Percentiles rank a stretch among this genome's conserved stretches.
phyloP scores from a whole-genome alignment of 2,113 vertebrate species.

The Todiramphus chloris region DNA sequence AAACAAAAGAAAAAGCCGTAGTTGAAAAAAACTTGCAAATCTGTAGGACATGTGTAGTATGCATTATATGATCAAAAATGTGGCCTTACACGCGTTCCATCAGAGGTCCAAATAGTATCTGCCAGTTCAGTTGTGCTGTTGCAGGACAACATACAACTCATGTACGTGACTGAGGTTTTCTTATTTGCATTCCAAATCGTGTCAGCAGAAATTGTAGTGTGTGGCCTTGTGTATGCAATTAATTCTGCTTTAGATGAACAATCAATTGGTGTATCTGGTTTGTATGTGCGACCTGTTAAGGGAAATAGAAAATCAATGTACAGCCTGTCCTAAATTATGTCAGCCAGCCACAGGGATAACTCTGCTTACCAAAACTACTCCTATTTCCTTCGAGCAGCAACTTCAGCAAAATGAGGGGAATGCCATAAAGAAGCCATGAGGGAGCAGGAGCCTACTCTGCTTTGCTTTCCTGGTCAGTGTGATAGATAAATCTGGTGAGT shows the following conservation, averaged over 20 bases:
- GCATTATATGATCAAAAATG: neutral
- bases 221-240: neutral
- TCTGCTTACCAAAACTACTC: neutral
- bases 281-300: neutral
- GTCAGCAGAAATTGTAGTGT: neutral
- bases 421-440: neutral
- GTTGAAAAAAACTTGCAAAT: neutral
- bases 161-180: neutral
- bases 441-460: neutral
- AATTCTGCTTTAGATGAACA: slow-evolving; percentile 6
- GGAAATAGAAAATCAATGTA: neutral
- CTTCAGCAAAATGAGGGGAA: neutral
- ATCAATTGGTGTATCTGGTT: neutral
- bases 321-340: neutral
- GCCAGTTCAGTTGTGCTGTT: neutral
- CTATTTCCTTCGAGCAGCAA: neutral
- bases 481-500: neutral
- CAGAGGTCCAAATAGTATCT: neutral
- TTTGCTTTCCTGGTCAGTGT: neutral
- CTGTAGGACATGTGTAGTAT: neutral
- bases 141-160: no score
- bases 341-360: neutral
- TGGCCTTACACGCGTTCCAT: neutral
- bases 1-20: neutral
- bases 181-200: neutral